phyloP scores from a whole-genome alignment of 2,797 vertebrate species.

The Phyllotis vaccarum region DNA sequence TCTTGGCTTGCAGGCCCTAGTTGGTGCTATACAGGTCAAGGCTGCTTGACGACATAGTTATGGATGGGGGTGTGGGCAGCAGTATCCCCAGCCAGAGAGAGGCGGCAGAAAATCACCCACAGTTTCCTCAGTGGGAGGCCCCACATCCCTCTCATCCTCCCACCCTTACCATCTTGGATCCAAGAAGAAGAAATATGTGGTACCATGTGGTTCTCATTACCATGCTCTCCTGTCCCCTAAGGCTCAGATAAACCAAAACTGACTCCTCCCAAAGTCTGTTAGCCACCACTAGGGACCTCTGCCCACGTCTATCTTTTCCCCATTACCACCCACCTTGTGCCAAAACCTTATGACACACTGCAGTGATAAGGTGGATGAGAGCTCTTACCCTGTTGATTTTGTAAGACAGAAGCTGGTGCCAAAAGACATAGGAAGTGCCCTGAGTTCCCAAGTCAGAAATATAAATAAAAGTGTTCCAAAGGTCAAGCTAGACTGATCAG shows the following conservation, averaged over 20 bases:
- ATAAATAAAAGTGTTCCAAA: slow-evolving; percentile 56
- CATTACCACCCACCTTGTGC: slow-evolving; percentile 79
- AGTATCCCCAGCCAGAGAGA: slow-evolving; percentile 63
- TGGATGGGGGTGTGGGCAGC: slow-evolving; percentile 45
- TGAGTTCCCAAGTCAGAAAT: slow-evolving; percentile 65
- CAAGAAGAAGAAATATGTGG: slow-evolving; percentile 83
- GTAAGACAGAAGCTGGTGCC: slow-evolving; percentile 67
- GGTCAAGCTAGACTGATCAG: slow-evolving; percentile 56
- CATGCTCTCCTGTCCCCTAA: slow-evolving; percentile 45
- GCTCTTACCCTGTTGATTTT: slow-evolving; percentile 48
- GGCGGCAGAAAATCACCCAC: slow-evolving; percentile 75
- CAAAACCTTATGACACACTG: slow-evolving; percentile 72
- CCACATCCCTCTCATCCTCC: slow-evolving; percentile 79
- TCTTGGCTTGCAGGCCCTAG: slow-evolving; percentile 77
- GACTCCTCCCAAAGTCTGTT: slow-evolving; percentile 78
- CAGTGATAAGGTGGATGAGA: slow-evolving; percentile 64
- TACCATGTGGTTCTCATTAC: slow-evolving; percentile 85
- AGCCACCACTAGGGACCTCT: slow-evolving; percentile 76
- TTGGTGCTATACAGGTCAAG: slow-evolving; percentile 79
- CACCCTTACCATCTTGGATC: slow-evolving; percentile 83
- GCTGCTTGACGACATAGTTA: slow-evolving; percentile 64
- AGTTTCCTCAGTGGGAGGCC: slow-evolving; percentile 77
- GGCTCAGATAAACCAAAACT: slow-evolving; percentile 82
- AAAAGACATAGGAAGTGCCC: slow-evolving; percentile 59
- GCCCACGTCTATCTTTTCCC: slow-evolving; percentile 77